Percentiles rank a stretch among this genome's conserved stretches.
Evolutionary conservation across 2,888 invertebrate species (phyloP).

Genomic region (Acrobasis consociella): DNA sequence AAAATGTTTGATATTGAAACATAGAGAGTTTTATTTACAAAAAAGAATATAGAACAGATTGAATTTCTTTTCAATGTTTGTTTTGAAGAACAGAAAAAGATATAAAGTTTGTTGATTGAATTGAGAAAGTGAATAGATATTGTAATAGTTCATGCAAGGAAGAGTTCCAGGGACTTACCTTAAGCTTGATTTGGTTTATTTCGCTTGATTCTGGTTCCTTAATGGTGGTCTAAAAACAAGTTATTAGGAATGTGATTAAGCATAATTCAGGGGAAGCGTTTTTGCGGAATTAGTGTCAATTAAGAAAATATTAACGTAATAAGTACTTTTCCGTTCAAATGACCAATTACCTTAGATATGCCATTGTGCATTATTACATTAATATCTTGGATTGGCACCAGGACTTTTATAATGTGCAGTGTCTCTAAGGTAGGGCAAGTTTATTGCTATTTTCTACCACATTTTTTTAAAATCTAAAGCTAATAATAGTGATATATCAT

Average conservation of each 20-base stretch:
- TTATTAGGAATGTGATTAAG: constrained; percentile 60
- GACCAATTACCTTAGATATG: too few species aligned
- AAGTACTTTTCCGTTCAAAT: background rate
- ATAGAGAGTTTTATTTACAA: constrained; percentile 48
- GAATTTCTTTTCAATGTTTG: constrained; percentile 26
- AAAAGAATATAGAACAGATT: constrained; percentile 32
- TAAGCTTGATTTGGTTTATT: constrained; percentile 68
- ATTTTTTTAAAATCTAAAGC: too few species aligned
- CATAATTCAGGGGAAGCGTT: constrained; percentile 44
- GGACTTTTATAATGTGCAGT: too few species aligned
- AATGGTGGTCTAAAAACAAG: constrained; percentile 71
- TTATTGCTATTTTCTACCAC: too few species aligned
- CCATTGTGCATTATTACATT: too few species aligned
- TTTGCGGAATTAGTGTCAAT: background rate
- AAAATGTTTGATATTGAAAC: constrained; percentile 42
- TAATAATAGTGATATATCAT: too few species aligned
- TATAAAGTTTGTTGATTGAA: constrained; percentile 2
- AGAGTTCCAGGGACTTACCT: constrained; percentile 59
- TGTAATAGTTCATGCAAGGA: constrained; percentile 12
- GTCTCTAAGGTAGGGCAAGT: too few species aligned
- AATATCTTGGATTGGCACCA: too few species aligned
- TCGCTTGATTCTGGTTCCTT: constrained; percentile 63
- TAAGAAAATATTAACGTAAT: background rate
- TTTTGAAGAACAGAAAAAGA: constrained; percentile 9
- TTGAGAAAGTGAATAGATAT: constrained; percentile 15